phyloP scores from a whole-genome alignment of 64 coral and sea anemone species.

The Pocillopora verrucosa region DNA sequence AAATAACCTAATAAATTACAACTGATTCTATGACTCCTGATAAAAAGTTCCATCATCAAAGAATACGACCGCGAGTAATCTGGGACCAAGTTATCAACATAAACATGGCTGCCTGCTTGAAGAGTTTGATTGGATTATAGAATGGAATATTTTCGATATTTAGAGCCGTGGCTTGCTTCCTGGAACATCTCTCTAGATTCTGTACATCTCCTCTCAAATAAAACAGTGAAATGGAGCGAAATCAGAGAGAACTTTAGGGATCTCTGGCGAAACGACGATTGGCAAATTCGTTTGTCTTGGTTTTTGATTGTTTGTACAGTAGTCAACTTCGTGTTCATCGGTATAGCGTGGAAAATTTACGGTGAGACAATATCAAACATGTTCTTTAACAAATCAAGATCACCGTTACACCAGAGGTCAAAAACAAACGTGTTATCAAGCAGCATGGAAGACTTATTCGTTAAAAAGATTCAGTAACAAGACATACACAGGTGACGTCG shows the following conservation, averaged over 20 bases:
- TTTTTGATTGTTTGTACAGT: conserved; percentile 45
- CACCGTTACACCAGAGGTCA: conserved; percentile 31
- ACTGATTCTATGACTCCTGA: not conserved
- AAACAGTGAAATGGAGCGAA: not conserved
- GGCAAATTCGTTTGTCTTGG: conserved; percentile 72
- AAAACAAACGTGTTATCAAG: conserved; percentile 20
- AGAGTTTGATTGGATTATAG: not conserved
- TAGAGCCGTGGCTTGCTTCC: conserved; percentile 3
- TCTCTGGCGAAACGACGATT: conserved; percentile 54
- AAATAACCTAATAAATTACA: too few relatives aligned
- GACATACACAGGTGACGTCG: not conserved
- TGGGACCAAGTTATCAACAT: conserved; percentile 1
- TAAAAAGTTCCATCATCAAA: not conserved
- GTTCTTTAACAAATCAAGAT: conserved; percentile 52
- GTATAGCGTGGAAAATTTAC: conserved; percentile 64
- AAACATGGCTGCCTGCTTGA: conserved; percentile 7
- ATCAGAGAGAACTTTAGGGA: conserved; percentile 15
- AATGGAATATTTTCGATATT: conserved; percentile 8
- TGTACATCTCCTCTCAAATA: conserved; percentile 17
- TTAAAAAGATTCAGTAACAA: conserved; percentile 60
- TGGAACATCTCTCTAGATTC: conserved; percentile 15
- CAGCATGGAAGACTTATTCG: conserved; percentile 62
- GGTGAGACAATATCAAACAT: conserved; percentile 54
- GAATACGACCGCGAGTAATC: not conserved
- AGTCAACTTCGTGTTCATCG: conserved; percentile 70